Percentiles rank a stretch among this genome's conserved stretches.
Conservation (phyloP, 1,140 invertebrate genomes). For the Sarcophaga bullata region DNA sequence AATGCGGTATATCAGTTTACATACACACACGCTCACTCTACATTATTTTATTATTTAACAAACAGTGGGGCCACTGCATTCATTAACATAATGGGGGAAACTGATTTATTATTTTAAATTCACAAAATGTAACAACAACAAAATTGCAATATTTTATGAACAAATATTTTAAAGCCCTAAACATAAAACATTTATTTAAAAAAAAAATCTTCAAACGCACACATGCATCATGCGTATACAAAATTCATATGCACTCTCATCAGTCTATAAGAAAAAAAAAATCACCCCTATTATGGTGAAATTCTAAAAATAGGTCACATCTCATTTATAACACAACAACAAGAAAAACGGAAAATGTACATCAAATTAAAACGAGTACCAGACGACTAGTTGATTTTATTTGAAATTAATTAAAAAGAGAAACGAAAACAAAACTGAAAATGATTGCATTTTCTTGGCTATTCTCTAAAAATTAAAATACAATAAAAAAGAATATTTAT, state of each 20-base stretch:
- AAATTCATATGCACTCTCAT: background rate
- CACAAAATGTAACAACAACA: no score
- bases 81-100: no score
- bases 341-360: background rate
- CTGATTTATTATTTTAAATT: no score
- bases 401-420: background rate
- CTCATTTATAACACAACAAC: background rate
- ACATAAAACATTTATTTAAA: background rate
- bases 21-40: background rate
- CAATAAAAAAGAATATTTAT: no score
- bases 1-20: constrained; percentile 32
- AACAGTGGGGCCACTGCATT: background rate
- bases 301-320: constrained; percentile 16
- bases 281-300: background rate
- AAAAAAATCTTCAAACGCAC: background rate
- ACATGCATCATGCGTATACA: background rate
- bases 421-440: background rate
- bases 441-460: no score
- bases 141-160: no score
- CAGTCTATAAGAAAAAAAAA: background rate
- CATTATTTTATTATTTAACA: constrained; percentile 31
- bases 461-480: no score
- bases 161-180: no score
- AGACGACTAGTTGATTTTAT: background rate
- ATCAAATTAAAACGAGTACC: background rate